Base-by-base conservation (phyloP, 1,140 invertebrate genomes). In the Drosophila nigrodunni region DNA sequence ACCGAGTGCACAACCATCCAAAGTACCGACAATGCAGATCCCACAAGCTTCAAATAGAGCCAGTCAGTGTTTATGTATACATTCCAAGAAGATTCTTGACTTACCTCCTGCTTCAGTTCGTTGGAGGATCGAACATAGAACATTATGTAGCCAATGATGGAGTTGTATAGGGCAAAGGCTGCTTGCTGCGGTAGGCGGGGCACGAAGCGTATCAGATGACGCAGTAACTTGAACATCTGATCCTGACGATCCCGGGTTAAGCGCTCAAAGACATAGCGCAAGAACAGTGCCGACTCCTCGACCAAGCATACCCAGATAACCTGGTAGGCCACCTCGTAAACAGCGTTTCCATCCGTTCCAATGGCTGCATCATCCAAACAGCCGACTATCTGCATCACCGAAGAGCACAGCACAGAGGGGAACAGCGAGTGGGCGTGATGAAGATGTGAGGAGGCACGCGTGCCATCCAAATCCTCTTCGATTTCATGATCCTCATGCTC, bases 101-200 rank as follows among this genome's bases (percentile, higher is more conserved):
- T 59, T 9, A 94, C 91, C 81, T 97, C 97, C 86, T 99, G 97
- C 2, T 97, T 97, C 37, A 97, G 96, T 91, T 99, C 98, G 87
- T 98, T 97, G 0, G 98, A 97, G 8, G 97, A 96, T 59, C 99
- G 93, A 0, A 99, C 98, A 91, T 99, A 99, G 93, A 99, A 99
- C 98, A 99, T 99, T 1, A 99, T 97, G 90, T 99, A 99, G 13
- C 99, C 99, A 87, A 99, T 99, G 72, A 99, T 96, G 80, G 99
- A 99, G 94, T 99, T 99, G 92, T 99, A 99, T 0, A 99, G 93
- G n/a, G 98, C 97, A 93, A 99, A 99, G 1, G 99, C 99, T 6
- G 98, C 98, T 93, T 99, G 98, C 74, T 99, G 97, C 0, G 99
- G 99, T 39, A 99, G 92, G 65, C 97, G 95, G 3, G 97, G 97